These are phyloP conservation scores for Telmatochromis sp. DNA, from an alignment of 2,113 vertebrate species.

Conservation along the genomic window DNA sequence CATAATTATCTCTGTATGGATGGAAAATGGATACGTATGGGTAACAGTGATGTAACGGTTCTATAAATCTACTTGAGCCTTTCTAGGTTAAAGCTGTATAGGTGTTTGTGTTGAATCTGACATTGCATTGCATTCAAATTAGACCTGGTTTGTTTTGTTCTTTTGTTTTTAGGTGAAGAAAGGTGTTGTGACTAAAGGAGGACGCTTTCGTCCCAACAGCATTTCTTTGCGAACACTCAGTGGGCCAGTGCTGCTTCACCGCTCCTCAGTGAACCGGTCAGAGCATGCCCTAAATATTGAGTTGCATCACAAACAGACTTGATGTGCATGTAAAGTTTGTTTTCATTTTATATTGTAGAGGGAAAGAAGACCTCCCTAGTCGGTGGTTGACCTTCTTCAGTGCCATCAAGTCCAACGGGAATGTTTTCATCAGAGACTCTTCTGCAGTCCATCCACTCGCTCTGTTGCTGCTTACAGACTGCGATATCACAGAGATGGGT, in stretches of 20 bases:
- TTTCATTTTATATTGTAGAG: slow-evolving; percentile 54
- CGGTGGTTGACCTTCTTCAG: slow-evolving; percentile 94
- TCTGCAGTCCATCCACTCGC: slow-evolving; percentile 87
- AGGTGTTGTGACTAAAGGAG: slow-evolving; percentile 82
- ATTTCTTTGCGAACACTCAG: slow-evolving; percentile 75
- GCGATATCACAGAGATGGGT: slow-evolving; percentile 82
- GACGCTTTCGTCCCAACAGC: slow-evolving; percentile 87
- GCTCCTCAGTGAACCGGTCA: slow-evolving; percentile 90
- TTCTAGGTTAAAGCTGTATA: background rate
- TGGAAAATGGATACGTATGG: background rate
- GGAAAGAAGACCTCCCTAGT: slow-evolving; percentile 75
- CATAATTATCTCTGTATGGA: too few species aligned
- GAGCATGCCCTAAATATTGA: background rate
- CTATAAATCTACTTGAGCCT: background rate
- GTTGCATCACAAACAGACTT: rapidly evolving
- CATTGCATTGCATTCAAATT: background rate
- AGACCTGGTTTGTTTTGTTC: background rate
- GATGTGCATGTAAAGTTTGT: background rate
- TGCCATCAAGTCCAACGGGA: slow-evolving; percentile 82
- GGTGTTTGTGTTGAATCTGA: background rate
- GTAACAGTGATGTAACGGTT: background rate
- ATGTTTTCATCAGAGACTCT: slow-evolving; percentile 88
- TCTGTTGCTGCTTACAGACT: slow-evolving; percentile 85
- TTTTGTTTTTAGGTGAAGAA: slow-evolving; percentile 77
- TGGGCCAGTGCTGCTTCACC: slow-evolving; percentile 86